Conservation (phyloP, 2,797 vertebrate genomes). For the Mallotus villosus region DNA sequence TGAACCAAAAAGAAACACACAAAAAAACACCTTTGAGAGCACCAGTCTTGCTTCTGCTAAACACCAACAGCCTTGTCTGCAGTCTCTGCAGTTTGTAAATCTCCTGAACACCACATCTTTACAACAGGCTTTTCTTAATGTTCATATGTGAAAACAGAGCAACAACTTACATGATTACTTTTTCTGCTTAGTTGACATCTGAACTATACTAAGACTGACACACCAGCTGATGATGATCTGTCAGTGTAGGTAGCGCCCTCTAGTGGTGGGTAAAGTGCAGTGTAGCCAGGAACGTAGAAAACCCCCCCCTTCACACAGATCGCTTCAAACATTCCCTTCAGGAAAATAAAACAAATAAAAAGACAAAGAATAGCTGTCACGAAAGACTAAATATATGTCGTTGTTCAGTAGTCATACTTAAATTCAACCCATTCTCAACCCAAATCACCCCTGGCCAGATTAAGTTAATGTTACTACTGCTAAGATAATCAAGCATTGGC, state of each 20-base stretch:
- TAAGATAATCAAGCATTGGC: conserved; percentile 34
- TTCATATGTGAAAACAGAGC: conserved; percentile 31
- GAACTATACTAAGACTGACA: conserved; percentile 7
- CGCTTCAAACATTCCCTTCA: conserved; percentile 45
- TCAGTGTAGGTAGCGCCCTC: conserved; percentile 34
- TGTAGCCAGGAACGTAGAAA: conserved; percentile 53
- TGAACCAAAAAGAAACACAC: conserved; percentile 44
- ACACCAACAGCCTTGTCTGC: conserved; percentile 35
- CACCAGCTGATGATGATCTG: conserved; percentile 1
- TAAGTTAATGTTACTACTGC: conserved; percentile 20
- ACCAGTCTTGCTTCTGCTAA: conserved; percentile 52
- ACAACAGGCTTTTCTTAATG: conserved; percentile 32
- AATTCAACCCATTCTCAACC: conserved; percentile 39
- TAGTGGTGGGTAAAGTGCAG: conserved; percentile 71
- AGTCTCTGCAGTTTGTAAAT: conserved; percentile 38
- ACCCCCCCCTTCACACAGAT: conserved; percentile 40
- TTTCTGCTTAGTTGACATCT: conserved; percentile 53
- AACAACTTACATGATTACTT: conserved; percentile 24
- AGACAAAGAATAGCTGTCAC: conserved; percentile 27
- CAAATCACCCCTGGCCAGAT: neutral
- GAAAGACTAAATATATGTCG: conserved; percentile 46
- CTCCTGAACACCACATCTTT: conserved; percentile 13
- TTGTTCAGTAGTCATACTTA: conserved; percentile 44
- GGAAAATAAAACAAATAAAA: conserved; percentile 46
- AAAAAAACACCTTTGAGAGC: conserved; percentile 59